Evolutionary conservation across 2,888 invertebrate genomes (phyloP).

Genomic region (Choreutis nemorana): DNA sequence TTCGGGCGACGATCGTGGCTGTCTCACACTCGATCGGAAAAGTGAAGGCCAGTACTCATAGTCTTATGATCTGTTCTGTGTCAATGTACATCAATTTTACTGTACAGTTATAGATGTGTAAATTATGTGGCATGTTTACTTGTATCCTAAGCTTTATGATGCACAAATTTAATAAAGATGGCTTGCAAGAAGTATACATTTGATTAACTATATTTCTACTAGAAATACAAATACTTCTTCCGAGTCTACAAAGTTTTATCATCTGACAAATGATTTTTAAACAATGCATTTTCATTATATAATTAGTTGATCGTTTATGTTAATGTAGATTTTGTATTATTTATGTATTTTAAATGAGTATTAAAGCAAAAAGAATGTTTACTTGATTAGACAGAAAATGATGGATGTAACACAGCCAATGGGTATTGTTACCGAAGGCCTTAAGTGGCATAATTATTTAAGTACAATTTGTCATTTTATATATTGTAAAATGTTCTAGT

Average conservation of each 20-base stretch:
- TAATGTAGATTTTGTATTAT: constrained; percentile 27
- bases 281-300: constrained; percentile 21
- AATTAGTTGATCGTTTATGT: constrained; percentile 19
- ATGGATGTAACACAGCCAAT: constrained; percentile 30
- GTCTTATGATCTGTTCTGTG: constrained; percentile 20
- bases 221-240: no score
- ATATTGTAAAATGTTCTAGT: constrained; percentile 5
- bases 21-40: no score
- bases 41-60: constrained; percentile 7
- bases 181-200: no score
- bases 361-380: constrained; percentile 27
- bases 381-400: constrained; percentile 23
- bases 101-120: constrained; percentile 39
- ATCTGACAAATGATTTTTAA: constrained; percentile 18
- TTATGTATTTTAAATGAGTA: constrained; percentile 40
- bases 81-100: constrained; percentile 34
- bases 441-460: constrained; percentile 5
- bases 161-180: constrained; percentile 44
- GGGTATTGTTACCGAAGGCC: constrained; percentile 11
- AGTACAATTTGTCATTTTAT: constrained; percentile 9
- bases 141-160: constrained; percentile 34
- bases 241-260: no score
- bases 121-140: constrained; percentile 40
- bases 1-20: no score
- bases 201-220: no score